Evolutionary conservation across 2,113 vertebrate genomes (phyloP), one percentile per base, ranked within the genome.

Genomic region (Grammomys surdaster): DNA sequence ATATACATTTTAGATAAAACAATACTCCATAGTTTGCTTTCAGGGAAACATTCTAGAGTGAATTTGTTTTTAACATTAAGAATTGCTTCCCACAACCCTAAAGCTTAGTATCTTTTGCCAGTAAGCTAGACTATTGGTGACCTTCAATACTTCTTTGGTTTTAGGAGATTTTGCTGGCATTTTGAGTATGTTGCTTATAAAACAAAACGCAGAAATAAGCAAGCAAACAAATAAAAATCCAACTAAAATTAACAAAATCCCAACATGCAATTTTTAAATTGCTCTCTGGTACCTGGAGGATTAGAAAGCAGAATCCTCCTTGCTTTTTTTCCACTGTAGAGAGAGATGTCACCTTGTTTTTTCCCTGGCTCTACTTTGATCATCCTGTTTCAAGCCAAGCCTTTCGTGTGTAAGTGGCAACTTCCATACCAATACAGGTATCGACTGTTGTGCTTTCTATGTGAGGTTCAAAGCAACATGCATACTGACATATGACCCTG

Each of bases 41-140:
- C 46, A 60, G 16, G 33, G 4, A 43, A 73, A 19, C 91, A 60
- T 73, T 33, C 24, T 73, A 40, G 48, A 81, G 26, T 86, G 91
- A 81, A 89, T 75, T 91, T 92, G 9, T 33, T 75, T 93, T 85
- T 82, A 73, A 76, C 73, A 54, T 75, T 76, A 89, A 92, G 43
- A 89, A 87, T 72, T 73, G 17, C 86, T 90, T 95, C 48, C 33
- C 78, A 28, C 0, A 7, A 7, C 43, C 43, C 19, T 2, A 67
- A 14, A 22, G 51, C 70, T 88, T 88, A 70, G 33, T n/a, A 36
- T 51, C 10, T 65, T 86, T 36, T 5, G 36, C 17, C 63, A 87
- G 13, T 36, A 69, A 70, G 16, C 43, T 51, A 87, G 60, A 43
- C 48, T 86, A 4, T 48, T 86, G 63, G 63, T 51, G 46, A 24